Evolutionary conservation across 2,113 vertebrate species (phyloP), one percentile per base, ranked within the genome.

Genomic region (Trinectes maculatus): DNA sequence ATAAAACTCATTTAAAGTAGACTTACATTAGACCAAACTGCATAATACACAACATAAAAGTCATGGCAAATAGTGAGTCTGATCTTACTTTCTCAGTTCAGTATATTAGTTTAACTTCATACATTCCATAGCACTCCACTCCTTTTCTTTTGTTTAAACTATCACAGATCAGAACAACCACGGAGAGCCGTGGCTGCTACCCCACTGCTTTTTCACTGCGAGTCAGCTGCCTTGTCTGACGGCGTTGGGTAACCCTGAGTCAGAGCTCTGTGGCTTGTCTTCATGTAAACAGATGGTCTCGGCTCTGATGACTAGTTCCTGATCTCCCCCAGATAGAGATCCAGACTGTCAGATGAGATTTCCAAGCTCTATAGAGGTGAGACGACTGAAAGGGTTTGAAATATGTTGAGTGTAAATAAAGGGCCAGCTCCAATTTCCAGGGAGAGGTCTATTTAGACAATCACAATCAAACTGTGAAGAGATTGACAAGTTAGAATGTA

Each of bases 241-340:
- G 58, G 82, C 75, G 78, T 83, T 85, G 72, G 71, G 74, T 84
- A 81, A 84, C 82, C 85, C 76, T 75, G 80, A 86, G 49, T 89
- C 74, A 79, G 72, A 79, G 79, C 67, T 69, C 74, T 86, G 58
- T 7, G 74, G 82, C 85, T 82, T 65, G 81, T 61, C 74, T 80
- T 69, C 71, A 19, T 87, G 74, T 85, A 91, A 90, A 91, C 87
- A 91, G 84, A 88, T 85, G 77, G 83, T 87, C 75, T 80, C 24
- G 22, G 52, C 74, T 75, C 68, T 81, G 85, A 90, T 82, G 85
- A 84, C 73, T 55, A 67, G 56, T 69, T 82, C 80, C 71, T 80
- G 82, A 79, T 89, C 74, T 82, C 62, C 66, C 52, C 74, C 78
- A 83, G 87, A 82, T 80, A 79, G 69, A 26, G 77, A 78, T 78